Evolutionary conservation across 2,113 vertebrate genomes (phyloP), one percentile per base, ranked within the genome.

Genomic region (Dermatemys mawii): DNA sequence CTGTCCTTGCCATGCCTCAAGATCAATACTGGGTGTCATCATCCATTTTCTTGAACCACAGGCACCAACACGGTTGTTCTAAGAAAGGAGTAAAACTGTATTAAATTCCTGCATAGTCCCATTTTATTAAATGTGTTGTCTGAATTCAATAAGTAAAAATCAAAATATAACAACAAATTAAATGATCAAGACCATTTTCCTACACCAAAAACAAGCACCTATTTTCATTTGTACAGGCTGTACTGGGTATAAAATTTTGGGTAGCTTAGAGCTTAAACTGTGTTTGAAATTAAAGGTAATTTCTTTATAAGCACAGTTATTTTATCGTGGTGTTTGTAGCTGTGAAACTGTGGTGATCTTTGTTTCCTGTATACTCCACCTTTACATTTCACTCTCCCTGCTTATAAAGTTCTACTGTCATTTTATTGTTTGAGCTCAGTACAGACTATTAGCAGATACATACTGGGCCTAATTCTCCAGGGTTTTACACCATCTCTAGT

Each of bases 11-110:
- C 79, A 82, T 83, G 89, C 83, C 94, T 85, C 22, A 92, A 78
- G 79, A 97, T 98, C 97, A 4, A 95, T 98, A 97, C 94, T 7
- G 73, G 41, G 17, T 96, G 94, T 90, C 95, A 96, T 95, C 93
- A 97, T 97, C 96, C n/a, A 96, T 97, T 98, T 96, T 87, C 81
- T 79, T 35, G 76, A 95, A 90, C n/a, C 87, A 50, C 24, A 87
- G 93, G 91, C 90, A 94, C 82, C 92, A 96, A 96, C 54, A 86
- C 8, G 92, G 92, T 97, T 97, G 97, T 91, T 93, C 48, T 92
- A 90, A 83, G 76, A 80, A 88, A 46, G 78, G 76, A 87, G 35
- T 63, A 27, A 86, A 91, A 83, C 73, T 7, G 6, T 19, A 53
- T 54, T 48, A 76, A 8, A 6, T 90, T 94, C 41, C 55, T 83